Evolutionary conservation across 1,140 invertebrate species (phyloP), one percentile per base, ranked within the genome.

Genomic region (Ephestia elutella): DNA sequence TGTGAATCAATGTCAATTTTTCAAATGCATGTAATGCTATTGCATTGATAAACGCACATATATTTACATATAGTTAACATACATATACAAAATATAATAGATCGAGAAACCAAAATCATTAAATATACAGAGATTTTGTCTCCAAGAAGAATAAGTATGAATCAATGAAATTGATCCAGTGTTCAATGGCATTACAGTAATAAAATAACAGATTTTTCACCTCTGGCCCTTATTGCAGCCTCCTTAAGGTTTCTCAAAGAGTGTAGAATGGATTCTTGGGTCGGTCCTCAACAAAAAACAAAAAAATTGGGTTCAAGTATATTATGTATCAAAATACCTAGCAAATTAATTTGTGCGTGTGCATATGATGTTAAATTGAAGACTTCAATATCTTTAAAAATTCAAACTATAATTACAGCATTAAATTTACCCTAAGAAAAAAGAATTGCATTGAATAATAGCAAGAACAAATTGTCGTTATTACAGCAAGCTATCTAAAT

Each of bases 241-340:
- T 72, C 70, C 70, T 69, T 72, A 56, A 72, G 65, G 64, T 72
- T 65, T 67, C 70, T 69, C 67, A 72, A 67, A 66, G 68, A 72
- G 60, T 72, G 70, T 58, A 70, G 70, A 64, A 72, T 69, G 63
- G 70, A 72, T 63, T 72, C 70, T 73, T 77, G 77, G 57, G 71
- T 68, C 62, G 72, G 72, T 56, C 74, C 74, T 80, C 65, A 71
- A 75, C 57, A 63, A 66, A 63, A 67, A 67, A 53, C 15, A 21
- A 53, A 62, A 72, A 76, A 66, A 68, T 60, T 60, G 65, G 59
- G 62, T 67, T 66, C 32, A 66, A 66, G 38, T 44, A 44, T 44
- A 53, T 50, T 53, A 53, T 25, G 50, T 53, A 53, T 20, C 50
- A 53, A 53, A 50, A 25, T 53, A 25, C 20, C 21, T 53, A 53